Evolutionary conservation across 2,888 invertebrate genomes (phyloP).

Genomic region (Myathropa florea): DNA sequence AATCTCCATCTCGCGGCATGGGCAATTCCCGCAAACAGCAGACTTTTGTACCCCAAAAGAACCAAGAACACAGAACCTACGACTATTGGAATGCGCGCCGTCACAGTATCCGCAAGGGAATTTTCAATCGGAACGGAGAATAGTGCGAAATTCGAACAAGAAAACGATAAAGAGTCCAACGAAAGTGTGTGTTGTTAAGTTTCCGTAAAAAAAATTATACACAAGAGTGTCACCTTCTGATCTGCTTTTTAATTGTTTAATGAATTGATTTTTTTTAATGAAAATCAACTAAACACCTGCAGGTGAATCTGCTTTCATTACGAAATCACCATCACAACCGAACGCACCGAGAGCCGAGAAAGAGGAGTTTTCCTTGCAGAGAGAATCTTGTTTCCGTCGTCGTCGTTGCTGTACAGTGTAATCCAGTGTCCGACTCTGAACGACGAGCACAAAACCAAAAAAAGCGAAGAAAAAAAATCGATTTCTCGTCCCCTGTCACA

Average conservation of each 20-base stretch:
- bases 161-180: constrained; percentile 13
- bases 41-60: constrained; percentile 34
- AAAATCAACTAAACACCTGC: background rate
- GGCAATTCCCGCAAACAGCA: constrained; percentile 34
- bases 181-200: constrained; percentile 2
- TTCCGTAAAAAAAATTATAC: background rate
- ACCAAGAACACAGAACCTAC: constrained; percentile 40
- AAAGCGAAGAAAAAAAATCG: constrained; percentile 42
- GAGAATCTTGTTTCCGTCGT: constrained; percentile 4
- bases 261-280: background rate
- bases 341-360: background rate
- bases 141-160: constrained; percentile 59
- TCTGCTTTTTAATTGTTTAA: background rate
- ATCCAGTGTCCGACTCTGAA: background rate
- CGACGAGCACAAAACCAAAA: background rate
- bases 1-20: background rate
- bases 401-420: background rate
- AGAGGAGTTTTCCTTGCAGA: constrained; percentile 14
- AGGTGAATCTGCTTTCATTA: constrained; percentile 19
- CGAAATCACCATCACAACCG: constrained; percentile 12
- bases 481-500: constrained; percentile 51
- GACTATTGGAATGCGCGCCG: constrained; percentile 70
- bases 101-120: constrained; percentile 65
- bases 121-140: constrained; percentile 56
- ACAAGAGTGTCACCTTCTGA: background rate